These are phyloP conservation scores for Macaria notata DNA, from an alignment of 2,888 invertebrate species.

Conservation along the genomic window DNA sequence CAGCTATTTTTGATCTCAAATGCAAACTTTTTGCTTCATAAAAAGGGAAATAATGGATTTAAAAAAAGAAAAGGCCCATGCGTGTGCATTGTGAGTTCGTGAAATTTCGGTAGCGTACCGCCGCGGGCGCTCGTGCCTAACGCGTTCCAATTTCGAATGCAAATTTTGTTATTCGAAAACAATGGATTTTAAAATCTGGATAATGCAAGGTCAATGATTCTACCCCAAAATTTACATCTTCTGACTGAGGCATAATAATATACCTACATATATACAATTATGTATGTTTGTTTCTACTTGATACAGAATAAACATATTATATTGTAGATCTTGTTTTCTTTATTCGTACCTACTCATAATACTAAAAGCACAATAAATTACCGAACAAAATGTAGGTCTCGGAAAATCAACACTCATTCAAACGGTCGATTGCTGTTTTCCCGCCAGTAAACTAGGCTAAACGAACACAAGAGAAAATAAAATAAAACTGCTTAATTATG, in stretches of 20 bases:
- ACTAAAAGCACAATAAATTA: no score
- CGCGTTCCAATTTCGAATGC: conserved; percentile 76
- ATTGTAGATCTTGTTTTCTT: no score
- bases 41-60: conserved; percentile 24
- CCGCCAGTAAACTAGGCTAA: conserved; percentile 22
- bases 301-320: no score
- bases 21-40: conserved; percentile 10
- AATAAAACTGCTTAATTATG: conserved; percentile 13
- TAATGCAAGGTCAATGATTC: conserved; percentile 28
- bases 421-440: conserved; percentile 18
- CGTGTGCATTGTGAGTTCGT: conserved; percentile 48
- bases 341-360: no score
- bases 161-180: conserved; percentile 65
- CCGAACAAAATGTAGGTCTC: no score
- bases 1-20: conserved; percentile 24
- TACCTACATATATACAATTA: no score
- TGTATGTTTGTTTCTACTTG: no score
- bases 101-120: conserved; percentile 62
- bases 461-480: conserved; percentile 24
- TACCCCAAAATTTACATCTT: no score
- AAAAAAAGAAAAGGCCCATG: conserved; percentile 5
- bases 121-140: conserved; percentile 74
- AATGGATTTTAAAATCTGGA: conserved; percentile 27
- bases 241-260: no score
- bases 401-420: conserved; percentile 16